Conservation (phyloP, 2,113 vertebrate genomes). For the Vulpes lagopus region DNA sequence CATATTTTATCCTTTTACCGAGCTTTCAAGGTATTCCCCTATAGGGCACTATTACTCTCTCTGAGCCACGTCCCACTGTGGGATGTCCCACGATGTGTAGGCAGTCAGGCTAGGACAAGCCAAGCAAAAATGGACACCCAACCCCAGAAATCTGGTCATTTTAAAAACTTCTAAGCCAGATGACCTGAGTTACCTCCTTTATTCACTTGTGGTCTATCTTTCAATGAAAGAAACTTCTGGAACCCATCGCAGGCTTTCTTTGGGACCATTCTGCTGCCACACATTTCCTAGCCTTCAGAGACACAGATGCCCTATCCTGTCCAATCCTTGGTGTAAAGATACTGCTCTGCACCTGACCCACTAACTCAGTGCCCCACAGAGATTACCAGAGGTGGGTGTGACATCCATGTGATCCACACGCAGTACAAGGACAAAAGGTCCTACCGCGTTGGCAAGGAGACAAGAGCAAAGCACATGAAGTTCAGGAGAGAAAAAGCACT, state of each 20-base stretch:
- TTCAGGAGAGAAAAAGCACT: background rate
- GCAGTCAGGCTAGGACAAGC: background rate
- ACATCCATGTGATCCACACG: background rate
- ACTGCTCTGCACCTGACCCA: conserved; percentile 3
- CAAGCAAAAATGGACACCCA: background rate
- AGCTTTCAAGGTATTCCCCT: background rate
- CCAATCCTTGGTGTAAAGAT: background rate
- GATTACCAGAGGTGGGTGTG: background rate
- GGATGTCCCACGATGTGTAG: background rate
- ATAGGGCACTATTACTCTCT: background rate
- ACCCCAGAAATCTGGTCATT: background rate
- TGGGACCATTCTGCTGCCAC: background rate
- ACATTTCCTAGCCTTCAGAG: background rate
- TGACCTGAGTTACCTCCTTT: background rate
- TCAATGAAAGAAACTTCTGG: conserved; percentile 6
- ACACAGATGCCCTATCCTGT: background rate
- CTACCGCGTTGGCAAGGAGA: background rate
- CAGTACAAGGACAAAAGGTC: background rate
- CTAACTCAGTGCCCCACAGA: conserved; percentile 9
- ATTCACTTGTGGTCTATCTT: background rate
- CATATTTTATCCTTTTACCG: background rate
- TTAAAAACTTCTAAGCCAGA: background rate
- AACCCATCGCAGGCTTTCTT: background rate
- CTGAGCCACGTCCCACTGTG: background rate
- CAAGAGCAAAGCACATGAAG: background rate